These are phyloP conservation scores for Netelia melanura DNA, from an alignment of 2,888 invertebrate species.

Conservation along the genomic window DNA sequence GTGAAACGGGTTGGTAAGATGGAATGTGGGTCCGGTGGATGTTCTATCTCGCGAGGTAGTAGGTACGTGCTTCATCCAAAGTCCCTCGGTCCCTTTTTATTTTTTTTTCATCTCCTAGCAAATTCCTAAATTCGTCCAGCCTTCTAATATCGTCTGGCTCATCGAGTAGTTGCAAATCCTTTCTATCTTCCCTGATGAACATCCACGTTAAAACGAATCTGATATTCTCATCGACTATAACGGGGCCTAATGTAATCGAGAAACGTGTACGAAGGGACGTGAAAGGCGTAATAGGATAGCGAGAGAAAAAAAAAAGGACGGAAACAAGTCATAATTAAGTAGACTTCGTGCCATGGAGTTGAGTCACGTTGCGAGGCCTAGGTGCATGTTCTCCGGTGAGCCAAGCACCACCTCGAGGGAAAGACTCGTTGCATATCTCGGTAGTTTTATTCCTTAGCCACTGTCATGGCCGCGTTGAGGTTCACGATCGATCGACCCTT, in stretches of 20 bases:
- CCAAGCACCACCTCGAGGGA: slow-evolving; percentile 34
- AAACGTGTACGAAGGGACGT: background rate
- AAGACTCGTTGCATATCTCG: slow-evolving; percentile 12
- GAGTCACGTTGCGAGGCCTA: background rate
- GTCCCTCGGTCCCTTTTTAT: slow-evolving; percentile 24
- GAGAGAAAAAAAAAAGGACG: background rate
- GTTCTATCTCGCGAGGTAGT: slow-evolving; percentile 76
- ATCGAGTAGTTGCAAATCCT: background rate
- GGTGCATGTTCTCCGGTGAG: slow-evolving; percentile 6
- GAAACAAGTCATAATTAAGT: background rate
- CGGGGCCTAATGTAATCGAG: no score
- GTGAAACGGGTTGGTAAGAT: slow-evolving; percentile 70
- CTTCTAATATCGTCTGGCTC: background rate
- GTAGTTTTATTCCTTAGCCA: slow-evolving; percentile 53
- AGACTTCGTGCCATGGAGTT: background rate
- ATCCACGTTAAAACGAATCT: slow-evolving; percentile 47
- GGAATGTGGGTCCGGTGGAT: slow-evolving; percentile 75
- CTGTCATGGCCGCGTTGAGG: slow-evolving; percentile 66
- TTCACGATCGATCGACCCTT: slow-evolving; percentile 64
- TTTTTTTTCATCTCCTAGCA: slow-evolving; percentile 50
- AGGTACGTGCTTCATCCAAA: slow-evolving; percentile 73
- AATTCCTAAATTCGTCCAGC: slow-evolving; percentile 25
- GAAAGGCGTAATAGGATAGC: background rate
- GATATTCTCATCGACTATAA: slow-evolving; percentile 58
- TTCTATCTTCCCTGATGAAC: background rate